Evolutionary conservation across 2,888 invertebrate genomes (phyloP).

Genomic region (Tryphoninae sp.): DNA sequence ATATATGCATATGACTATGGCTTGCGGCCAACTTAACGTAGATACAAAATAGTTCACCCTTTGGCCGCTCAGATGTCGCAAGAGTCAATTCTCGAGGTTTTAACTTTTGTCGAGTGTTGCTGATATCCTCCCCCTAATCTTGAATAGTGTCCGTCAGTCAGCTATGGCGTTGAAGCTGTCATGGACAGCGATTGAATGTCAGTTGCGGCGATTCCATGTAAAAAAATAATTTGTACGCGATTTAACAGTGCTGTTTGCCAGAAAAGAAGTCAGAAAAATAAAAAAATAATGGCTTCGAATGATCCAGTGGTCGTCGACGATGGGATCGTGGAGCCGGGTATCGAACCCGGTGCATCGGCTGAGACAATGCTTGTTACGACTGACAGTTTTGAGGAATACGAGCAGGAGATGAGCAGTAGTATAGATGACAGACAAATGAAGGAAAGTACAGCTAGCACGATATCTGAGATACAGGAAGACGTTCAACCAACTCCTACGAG

Average conservation of each 20-base stretch:
- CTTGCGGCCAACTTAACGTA: no score
- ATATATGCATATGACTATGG: no score
- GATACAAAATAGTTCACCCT: no score
- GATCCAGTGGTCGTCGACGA: constrained; percentile 72
- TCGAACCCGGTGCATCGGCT: constrained; percentile 84
- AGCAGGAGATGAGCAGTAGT: constrained; percentile 85
- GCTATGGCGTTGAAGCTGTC: constrained; percentile 68
- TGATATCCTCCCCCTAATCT: no score
- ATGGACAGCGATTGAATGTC: constrained; percentile 67
- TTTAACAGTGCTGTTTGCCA: constrained; percentile 30
- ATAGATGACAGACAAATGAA: constrained; percentile 84
- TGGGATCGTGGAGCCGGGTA: constrained; percentile 76
- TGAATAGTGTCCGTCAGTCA: not conserved
- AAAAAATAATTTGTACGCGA: constrained; percentile 5
- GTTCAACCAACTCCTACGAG: constrained; percentile 72
- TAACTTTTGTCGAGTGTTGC: no score
- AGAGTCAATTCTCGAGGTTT: no score
- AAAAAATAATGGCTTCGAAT: constrained; percentile 71
- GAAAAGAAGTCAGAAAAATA: constrained; percentile 32
- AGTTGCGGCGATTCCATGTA: constrained; percentile 39
- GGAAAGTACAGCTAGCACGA: constrained; percentile 83
- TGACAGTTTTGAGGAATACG: constrained; percentile 88
- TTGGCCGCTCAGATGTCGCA: no score
- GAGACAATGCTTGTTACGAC: constrained; percentile 88
- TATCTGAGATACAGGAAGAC: constrained; percentile 84